Evolutionary conservation across 1,140 invertebrate species (phyloP).

Genomic region (Gerris buenoi): DNA sequence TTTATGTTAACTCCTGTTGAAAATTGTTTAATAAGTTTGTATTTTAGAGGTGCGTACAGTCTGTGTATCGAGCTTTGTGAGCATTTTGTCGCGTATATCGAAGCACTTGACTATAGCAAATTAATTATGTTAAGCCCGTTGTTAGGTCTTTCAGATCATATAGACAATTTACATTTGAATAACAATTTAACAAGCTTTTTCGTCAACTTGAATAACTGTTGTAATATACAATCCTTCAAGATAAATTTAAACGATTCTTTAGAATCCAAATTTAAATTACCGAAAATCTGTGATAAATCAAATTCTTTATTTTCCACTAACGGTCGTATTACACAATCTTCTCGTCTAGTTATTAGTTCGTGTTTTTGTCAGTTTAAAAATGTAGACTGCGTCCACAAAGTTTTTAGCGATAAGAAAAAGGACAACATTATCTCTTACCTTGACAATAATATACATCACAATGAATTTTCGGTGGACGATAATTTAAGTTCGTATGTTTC

Average conservation of each 20-base stretch:
- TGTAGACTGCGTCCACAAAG: neutral
- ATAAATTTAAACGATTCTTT: neutral
- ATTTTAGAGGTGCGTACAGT: slow-evolving; percentile 33
- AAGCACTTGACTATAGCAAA: slow-evolving; percentile 11
- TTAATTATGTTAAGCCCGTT: slow-evolving; percentile 14
- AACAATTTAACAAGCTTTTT: slow-evolving; percentile 10
- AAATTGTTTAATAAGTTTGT: slow-evolving; percentile 36
- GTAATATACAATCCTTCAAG: neutral
- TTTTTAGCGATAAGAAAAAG: neutral
- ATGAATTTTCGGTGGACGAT: neutral
- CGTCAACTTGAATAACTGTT: slow-evolving; percentile 1
- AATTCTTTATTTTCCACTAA: neutral
- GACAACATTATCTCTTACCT: neutral
- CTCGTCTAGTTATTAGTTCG: neutral
- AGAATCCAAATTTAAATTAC: neutral
- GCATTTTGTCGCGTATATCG: slow-evolving; percentile 17
- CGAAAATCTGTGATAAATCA: neutral
- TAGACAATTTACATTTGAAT: slow-evolving; percentile 2
- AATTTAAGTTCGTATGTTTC: neutral
- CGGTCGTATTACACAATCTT: neutral
- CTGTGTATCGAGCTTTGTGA: slow-evolving; percentile 34
- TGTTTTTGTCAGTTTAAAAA: neutral
- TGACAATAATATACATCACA: neutral
- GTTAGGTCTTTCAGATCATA: slow-evolving; percentile 9
- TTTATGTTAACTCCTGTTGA: slow-evolving; percentile 30